Conservation (phyloP, 53 echinoderm and acorn worm genomes). For the Henricia sp. region DNA sequence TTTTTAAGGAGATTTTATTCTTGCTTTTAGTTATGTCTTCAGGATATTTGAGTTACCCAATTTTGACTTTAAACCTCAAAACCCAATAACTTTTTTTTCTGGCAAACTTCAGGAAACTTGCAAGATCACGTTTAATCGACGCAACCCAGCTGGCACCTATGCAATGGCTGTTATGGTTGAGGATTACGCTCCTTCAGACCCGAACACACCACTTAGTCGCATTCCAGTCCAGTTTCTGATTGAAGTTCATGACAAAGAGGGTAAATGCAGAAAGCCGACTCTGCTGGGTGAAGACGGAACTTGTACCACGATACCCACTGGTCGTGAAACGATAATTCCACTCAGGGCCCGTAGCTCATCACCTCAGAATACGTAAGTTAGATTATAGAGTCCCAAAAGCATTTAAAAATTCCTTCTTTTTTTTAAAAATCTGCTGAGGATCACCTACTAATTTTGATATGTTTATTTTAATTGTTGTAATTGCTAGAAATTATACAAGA, state of each 20-base stretch:
- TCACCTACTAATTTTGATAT: no score
- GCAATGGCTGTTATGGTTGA: slow-evolving; percentile 74
- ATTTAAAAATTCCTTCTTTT: no score
- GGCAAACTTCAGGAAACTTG: slow-evolving; percentile 38
- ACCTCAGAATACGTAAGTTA: slow-evolving; percentile 43
- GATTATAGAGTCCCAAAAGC: background rate
- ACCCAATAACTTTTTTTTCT: background rate
- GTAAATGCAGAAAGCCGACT: slow-evolving; percentile 51
- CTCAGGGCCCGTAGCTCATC: slow-evolving; percentile 45
- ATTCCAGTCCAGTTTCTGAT: slow-evolving; percentile 72
- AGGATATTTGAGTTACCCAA: background rate
- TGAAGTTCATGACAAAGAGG: slow-evolving; percentile 49
- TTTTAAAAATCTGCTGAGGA: no score
- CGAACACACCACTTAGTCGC: slow-evolving; percentile 59
- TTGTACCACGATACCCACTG: slow-evolving; percentile 62
- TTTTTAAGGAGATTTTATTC: no score
- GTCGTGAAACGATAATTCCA: slow-evolving; percentile 17
- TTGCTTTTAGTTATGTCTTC: background rate
- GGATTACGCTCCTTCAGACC: slow-evolving; percentile 54
- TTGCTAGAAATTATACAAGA: no score
- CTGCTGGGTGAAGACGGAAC: slow-evolving; percentile 45
- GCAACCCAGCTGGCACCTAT: slow-evolving; percentile 63
- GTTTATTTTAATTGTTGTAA: no score
- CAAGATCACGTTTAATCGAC: slow-evolving; percentile 58
- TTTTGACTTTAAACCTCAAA: background rate